These are phyloP conservation scores for Motacilla tschutschensis DNA, from an alignment of 2,113 vertebrate genomes.

Conservation along the genomic window DNA sequence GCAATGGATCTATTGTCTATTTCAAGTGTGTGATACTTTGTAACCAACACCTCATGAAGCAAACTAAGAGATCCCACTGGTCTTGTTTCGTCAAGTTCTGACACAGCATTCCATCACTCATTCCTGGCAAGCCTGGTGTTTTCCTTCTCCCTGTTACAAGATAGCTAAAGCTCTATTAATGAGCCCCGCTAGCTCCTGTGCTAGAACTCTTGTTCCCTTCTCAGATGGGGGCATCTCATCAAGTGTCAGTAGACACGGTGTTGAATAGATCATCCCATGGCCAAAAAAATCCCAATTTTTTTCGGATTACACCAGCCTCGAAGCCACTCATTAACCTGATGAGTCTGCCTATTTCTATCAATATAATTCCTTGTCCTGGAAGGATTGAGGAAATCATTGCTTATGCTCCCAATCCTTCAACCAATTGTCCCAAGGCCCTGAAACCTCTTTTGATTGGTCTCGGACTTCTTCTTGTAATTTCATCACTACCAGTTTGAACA, in stretches of 20 bases:
- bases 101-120: background rate
- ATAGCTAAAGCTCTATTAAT: background rate
- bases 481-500: background rate
- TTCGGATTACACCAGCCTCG: background rate
- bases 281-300: background rate
- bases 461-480: background rate
- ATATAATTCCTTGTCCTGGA: background rate
- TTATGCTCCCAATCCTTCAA: background rate
- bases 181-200: rapidly evolving
- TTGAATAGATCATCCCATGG: background rate
- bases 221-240: background rate
- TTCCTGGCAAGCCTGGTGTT: background rate
- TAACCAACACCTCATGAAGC: background rate
- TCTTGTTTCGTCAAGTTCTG: rapidly evolving
- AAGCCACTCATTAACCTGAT: background rate
- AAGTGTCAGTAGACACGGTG: background rate
- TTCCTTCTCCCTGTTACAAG: background rate
- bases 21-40: background rate
- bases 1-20: background rate
- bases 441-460: background rate
- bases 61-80: background rate
- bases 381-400: background rate
- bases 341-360: background rate
- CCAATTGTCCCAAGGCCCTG: background rate
- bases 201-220: background rate